phyloP scores from a whole-genome alignment of 1,140 invertebrate species.

The Camponotus pennsylvanicus region DNA sequence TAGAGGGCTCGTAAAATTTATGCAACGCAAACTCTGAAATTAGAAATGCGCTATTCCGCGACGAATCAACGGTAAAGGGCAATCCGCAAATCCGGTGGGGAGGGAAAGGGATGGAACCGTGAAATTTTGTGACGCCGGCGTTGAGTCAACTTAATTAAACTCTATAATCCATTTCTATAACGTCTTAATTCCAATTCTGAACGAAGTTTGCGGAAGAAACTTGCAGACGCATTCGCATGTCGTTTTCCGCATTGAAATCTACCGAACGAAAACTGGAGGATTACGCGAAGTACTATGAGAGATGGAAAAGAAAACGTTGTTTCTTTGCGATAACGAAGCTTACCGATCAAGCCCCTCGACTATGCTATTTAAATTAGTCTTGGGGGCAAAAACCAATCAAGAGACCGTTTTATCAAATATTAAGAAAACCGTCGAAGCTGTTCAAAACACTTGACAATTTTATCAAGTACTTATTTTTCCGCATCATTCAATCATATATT shows the following conservation, averaged over 20 bases:
- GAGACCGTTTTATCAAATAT: not conserved
- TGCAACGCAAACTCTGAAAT: slow-evolving; percentile 41
- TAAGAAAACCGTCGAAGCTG: slow-evolving; percentile 13
- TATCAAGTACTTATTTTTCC: not conserved
- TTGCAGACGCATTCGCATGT: slow-evolving; percentile 71
- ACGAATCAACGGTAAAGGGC: slow-evolving; percentile 55
- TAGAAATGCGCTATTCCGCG: slow-evolving; percentile 40
- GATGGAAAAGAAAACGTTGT: slow-evolving; percentile 71
- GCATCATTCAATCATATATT: not conserved
- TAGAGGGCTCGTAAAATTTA: slow-evolving; percentile 30
- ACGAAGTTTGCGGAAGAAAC: slow-evolving; percentile 68
- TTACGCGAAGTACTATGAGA: slow-evolving; percentile 56
- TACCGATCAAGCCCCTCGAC: slow-evolving; percentile 27
- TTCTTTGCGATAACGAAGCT: slow-evolving; percentile 50
- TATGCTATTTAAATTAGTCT: slow-evolving; percentile 44
- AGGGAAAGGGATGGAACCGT: not conserved
- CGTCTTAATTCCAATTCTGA: slow-evolving; percentile 72
- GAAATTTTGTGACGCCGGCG: slow-evolving; percentile 60
- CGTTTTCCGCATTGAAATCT: slow-evolving; percentile 69
- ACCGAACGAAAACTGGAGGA: slow-evolving; percentile 58
- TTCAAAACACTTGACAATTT: slow-evolving; percentile 1
- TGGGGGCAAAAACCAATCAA: not conserved
- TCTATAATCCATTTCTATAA: slow-evolving; percentile 77
- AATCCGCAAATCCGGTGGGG: slow-evolving; percentile 13
- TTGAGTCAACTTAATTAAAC: slow-evolving; percentile 78